Evolutionary conservation across 2,888 invertebrate genomes (phyloP).

Genomic region (Steinernema scapterisci): DNA sequence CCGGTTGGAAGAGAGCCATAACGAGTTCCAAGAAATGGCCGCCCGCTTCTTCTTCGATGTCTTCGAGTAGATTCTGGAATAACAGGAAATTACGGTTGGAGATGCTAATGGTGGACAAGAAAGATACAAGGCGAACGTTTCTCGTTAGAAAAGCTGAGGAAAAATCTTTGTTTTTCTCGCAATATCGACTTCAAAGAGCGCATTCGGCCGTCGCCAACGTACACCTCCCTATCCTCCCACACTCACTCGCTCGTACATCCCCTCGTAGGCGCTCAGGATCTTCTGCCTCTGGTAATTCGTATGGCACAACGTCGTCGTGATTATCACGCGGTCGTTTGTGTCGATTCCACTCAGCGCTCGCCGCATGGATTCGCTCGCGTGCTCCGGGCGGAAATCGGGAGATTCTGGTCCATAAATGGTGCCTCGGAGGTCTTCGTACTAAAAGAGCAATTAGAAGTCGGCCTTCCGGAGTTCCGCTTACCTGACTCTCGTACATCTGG

Average conservation of each 20-base stretch:
- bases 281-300: slow-evolving; percentile 66
- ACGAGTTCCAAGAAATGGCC: slow-evolving; percentile 69
- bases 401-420: slow-evolving; percentile 62
- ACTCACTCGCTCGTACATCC: slow-evolving; percentile 59
- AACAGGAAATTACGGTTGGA: slow-evolving; percentile 20
- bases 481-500: slow-evolving; percentile 65
- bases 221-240: slow-evolving; percentile 58
- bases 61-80: slow-evolving; percentile 67
- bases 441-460: slow-evolving; percentile 33
- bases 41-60: slow-evolving; percentile 69
- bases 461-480: slow-evolving; percentile 6
- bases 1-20: slow-evolving; percentile 68
- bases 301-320: slow-evolving; percentile 59
- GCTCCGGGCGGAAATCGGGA: slow-evolving; percentile 64
- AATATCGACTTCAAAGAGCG: not conserved
- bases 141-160: too few relatives aligned
- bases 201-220: slow-evolving; percentile 41
- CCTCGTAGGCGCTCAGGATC: slow-evolving; percentile 63
- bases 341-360: slow-evolving; percentile 62
- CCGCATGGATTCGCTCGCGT: slow-evolving; percentile 58
- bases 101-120: not conserved
- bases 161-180: too few relatives aligned
- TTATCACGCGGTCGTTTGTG: slow-evolving; percentile 62
- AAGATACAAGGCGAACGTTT: not conserved
- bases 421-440: slow-evolving; percentile 63